phyloP scores from a whole-genome alignment of 2,113 vertebrate species.

The Plectropomus leopardus region DNA sequence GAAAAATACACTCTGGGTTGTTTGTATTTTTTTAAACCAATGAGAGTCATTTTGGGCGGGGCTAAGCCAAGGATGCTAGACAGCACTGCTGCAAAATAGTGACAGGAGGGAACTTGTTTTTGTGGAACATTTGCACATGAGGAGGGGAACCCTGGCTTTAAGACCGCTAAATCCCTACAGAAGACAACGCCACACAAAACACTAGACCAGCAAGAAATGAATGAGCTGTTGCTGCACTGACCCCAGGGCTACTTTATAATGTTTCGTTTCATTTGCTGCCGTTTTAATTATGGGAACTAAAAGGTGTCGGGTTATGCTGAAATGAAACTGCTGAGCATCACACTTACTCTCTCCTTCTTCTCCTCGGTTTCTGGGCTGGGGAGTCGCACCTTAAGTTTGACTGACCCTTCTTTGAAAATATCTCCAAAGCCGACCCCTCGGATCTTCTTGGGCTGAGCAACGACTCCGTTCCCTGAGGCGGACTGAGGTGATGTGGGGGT shows the following conservation, averaged over 20 bases:
- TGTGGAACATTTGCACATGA: too few species aligned
- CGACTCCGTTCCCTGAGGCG: slow-evolving; percentile 83
- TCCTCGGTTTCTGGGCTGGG: slow-evolving; percentile 88
- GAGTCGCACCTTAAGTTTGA: slow-evolving; percentile 90
- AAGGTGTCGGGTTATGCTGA: background rate
- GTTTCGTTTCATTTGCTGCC: background rate
- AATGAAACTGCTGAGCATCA: too few species aligned
- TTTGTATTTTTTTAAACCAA: too few species aligned
- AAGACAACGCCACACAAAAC: too few species aligned
- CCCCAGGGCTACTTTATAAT: background rate
- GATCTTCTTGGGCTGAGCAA: slow-evolving; percentile 94
- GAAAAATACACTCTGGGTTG: too few species aligned
- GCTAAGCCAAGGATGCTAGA: too few species aligned
- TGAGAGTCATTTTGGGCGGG: too few species aligned
- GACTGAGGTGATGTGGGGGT: slow-evolving; percentile 85
- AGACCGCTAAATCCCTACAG: too few species aligned
- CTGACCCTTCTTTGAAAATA: slow-evolving; percentile 95
- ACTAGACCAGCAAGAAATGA: too few species aligned
- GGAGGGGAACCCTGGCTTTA: too few species aligned
- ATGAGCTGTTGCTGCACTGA: background rate
- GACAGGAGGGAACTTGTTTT: too few species aligned
- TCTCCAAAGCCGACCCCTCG: slow-evolving; percentile 96
- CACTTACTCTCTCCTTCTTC: slow-evolving; percentile 91
- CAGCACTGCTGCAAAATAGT: too few species aligned
- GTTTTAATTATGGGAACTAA: background rate